These are phyloP conservation scores for Bergia puertoricense DNA, from an alignment of 92 coral and sea anemone genomes.

Conservation along the genomic window DNA sequence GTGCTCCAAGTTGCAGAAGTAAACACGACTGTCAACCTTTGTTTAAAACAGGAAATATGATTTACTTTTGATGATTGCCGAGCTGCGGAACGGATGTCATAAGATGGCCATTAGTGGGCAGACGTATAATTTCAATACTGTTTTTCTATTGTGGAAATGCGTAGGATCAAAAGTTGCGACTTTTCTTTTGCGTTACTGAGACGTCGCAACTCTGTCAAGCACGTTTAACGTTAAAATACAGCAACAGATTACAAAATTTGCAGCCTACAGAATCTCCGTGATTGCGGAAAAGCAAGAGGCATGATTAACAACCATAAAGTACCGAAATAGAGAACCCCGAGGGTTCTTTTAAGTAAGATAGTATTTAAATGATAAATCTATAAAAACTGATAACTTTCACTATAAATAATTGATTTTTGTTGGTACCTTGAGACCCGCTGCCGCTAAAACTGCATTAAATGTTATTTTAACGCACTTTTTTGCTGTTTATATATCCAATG, in stretches of 20 bases:
- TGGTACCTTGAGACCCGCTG: background rate
- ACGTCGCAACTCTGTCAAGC: background rate
- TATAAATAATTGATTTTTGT: background rate
- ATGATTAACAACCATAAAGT: background rate
- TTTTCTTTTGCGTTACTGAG: background rate
- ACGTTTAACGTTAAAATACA: background rate
- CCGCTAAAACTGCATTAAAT: background rate
- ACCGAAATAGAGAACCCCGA: background rate
- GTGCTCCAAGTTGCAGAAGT: background rate
- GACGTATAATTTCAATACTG: background rate
- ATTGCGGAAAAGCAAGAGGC: background rate
- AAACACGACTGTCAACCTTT: slow-evolving; percentile 24
- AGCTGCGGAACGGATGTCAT: slow-evolving; percentile 26
- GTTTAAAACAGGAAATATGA: slow-evolving; percentile 33
- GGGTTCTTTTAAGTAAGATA: background rate
- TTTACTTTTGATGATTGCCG: slow-evolving; percentile 47
- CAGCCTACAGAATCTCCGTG: background rate
- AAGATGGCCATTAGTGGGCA: background rate
- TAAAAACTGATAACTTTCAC: too few relatives aligned
- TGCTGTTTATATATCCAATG: background rate
- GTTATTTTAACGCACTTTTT: background rate
- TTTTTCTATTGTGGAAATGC: background rate
- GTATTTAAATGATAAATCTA: background rate
- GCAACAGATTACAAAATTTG: background rate
- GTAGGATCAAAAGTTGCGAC: background rate